Conservation (phyloP, 2,797 vertebrate genomes). For the Melanogrammus aeglefinus region DNA sequence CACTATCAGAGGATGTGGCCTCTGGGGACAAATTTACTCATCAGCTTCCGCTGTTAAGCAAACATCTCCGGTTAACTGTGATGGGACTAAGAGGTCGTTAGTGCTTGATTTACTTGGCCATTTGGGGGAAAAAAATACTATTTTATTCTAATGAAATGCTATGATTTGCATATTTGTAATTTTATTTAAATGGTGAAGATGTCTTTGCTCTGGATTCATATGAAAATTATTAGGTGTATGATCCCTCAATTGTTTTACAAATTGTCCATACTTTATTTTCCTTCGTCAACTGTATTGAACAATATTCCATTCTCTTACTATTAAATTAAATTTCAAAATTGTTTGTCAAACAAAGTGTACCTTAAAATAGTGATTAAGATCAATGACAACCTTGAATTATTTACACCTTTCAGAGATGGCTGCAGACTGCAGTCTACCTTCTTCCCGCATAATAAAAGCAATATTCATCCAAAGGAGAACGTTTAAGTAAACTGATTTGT, state of each 20-base stretch:
- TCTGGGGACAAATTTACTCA: conserved; percentile 39
- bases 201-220: conserved; percentile 14
- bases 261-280: background rate
- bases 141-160: background rate
- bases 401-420: conserved; percentile 41
- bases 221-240: background rate
- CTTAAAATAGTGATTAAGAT: conserved; percentile 37
- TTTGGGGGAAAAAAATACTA: background rate
- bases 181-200: background rate
- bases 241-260: background rate
- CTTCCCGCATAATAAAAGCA: conserved; percentile 33
- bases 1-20: conserved; percentile 34
- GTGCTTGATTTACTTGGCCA: conserved; percentile 31
- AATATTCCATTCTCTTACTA: background rate
- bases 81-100: conserved; percentile 39
- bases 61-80: conserved; percentile 49
- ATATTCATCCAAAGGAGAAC: conserved; percentile 42
- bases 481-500: conserved; percentile 52
- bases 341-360: conserved; percentile 23
- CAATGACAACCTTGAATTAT: conserved; percentile 29
- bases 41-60: conserved; percentile 55
- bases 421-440: conserved; percentile 47
- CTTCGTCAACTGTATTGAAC: background rate
- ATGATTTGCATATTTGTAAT: background rate
- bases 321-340: background rate